Base-by-base conservation (phyloP, 2,888 invertebrate species). In the Eupithecia pulchellata region DNA sequence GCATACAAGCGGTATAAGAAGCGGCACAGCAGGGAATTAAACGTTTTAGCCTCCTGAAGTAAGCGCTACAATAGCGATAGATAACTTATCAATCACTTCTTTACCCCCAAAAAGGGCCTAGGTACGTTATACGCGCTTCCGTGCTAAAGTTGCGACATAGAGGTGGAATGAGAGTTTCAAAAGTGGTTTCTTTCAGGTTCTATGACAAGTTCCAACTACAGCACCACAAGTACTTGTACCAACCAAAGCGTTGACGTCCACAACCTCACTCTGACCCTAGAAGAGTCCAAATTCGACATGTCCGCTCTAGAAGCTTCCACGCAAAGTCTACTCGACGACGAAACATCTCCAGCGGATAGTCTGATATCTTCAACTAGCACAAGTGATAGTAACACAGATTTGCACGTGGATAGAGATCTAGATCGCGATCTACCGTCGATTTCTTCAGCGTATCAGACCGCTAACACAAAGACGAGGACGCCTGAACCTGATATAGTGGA, bases 291-390 rank as follows among this genome's bases (percentile, higher is more conserved):
- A 80, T 97, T 97, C 79, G 97, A 97, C 71, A 94, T 97, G 83
- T 96, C 96, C 3, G 96, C 97, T 63, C 93, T 95, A 63, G 96
- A 96, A 74, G 95, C 96, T 25, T 96, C 96, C 57, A 95, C 96
- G 0, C 96, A 96, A 55, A 95, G 96, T 71, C 89, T 97, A 39
- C 91, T 98, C 36, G 97, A 97, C 76, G 97, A 98, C 81, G 97
- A 98, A 84, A 97, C 97, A 0, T 97, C 97, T 0, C 98, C 98
- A 17, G 97, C 97, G 0, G 97, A 97, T 79, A 97, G 97, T 83
- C 89, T 97, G 64, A 96, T 97, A 74, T 96, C 96, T 47, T 95
- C 94, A 0, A 93, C 94, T 1, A 96, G 96, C 80, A 96, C 95
- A 14, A 96, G 96, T 64, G 96, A 96, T 77, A 95, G 95, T 0